Evolutionary conservation across 1,140 invertebrate genomes (phyloP), one percentile per base, ranked within the genome.

Genomic region (Drosophila arawakana): DNA sequence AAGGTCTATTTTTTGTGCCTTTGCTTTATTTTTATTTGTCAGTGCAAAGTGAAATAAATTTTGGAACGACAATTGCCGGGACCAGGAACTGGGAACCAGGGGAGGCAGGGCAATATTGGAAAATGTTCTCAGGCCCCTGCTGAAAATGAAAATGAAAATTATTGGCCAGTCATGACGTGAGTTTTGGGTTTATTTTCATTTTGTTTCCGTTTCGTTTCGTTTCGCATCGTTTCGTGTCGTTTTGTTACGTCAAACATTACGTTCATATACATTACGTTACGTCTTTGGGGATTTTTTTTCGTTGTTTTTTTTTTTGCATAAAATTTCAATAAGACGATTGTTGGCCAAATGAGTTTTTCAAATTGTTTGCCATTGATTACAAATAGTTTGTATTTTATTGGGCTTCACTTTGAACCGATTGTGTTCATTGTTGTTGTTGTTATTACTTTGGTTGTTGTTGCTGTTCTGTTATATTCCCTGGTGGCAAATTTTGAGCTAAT

Each of bases 161-260:
- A 89, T 88, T 89, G 83, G 84, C 83, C 77, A 80, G 84, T 89
- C 84, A 88, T 83, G 84, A 88, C 80, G 68, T 89, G 84, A 89
- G 82, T 83, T 79, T 73, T 54, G 50, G 15, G 35, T 39, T 57
- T 57, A 70, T 70, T 74, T 58, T 74, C 66, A 70, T 74, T 74
- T 74, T 74, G 21, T 70, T 55, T 57, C 37, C 39, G 10, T 41
- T 61, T 11, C 30, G 25, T 46, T 47, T n/a, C 25, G 49, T 34
- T 30, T 13, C 43, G 44, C 18, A 35, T 7, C 11, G 11, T 7
- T 10, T 39, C 43, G 43, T 60, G 49, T 60, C 55, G 37, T 49
- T 52, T 60, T 65, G 65, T 73, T 69, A 52, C 46, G 71, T 82
- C 72, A 55, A 39, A 57, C 35, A 57, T 57, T 57, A 57, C 54